phyloP scores from a whole-genome alignment of 2,888 invertebrate species.

The Eubasilissa splendida region DNA sequence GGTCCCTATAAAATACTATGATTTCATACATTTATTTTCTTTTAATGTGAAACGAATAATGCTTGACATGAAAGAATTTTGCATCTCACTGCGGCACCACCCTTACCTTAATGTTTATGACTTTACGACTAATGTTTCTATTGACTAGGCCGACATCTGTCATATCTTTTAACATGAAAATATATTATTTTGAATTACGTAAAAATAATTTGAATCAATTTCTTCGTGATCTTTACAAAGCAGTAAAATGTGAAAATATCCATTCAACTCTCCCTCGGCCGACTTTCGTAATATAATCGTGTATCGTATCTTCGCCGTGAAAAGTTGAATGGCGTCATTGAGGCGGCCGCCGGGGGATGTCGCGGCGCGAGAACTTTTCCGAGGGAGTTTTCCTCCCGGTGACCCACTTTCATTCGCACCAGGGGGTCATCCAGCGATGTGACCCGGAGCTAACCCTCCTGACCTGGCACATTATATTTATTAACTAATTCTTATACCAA shows the following conservation, averaged over 20 bases:
- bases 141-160: no score
- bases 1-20: no score
- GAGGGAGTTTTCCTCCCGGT: background rate
- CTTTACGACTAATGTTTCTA: no score
- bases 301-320: background rate
- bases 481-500: background rate
- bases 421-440: background rate
- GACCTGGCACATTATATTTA: background rate
- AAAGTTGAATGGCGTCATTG: conserved; percentile 52
- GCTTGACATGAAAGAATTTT: no score
- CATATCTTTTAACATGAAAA: no score
- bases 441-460: background rate
- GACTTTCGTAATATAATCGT: background rate
- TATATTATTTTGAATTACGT: no score
- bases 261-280: conserved; percentile 19
- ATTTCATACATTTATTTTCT: no score
- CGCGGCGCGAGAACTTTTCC: background rate
- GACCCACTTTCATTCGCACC: conserved; percentile 3
- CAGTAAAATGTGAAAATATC: background rate
- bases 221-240: background rate
- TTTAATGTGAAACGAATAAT: no score
- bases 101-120: no score
- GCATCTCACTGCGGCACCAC: no score
- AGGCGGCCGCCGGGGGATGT: conserved; percentile 37
- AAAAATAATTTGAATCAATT: no score